Conservation (phyloP, 2,888 invertebrate species). For the Apoda limacodes region DNA sequence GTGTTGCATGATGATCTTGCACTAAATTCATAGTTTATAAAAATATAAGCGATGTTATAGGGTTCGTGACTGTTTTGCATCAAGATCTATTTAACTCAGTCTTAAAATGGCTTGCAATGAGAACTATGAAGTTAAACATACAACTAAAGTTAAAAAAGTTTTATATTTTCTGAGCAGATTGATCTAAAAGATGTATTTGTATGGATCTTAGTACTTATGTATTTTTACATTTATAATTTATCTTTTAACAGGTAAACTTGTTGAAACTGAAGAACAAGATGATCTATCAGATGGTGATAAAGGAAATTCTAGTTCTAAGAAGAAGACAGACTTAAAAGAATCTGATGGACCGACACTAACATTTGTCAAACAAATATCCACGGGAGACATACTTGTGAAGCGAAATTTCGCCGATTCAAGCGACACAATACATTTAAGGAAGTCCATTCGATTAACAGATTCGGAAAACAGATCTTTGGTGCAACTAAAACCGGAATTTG, state of each 20-base stretch:
- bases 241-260: slow-evolving; percentile 63
- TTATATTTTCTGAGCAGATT: no score
- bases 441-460: slow-evolving; percentile 57
- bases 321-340: slow-evolving; percentile 42
- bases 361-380: slow-evolving; percentile 54
- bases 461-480: slow-evolving; percentile 55
- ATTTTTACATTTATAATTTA: slow-evolving; percentile 4
- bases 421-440: slow-evolving; percentile 52
- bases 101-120: no score
- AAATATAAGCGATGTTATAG: no score
- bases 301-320: slow-evolving; percentile 36
- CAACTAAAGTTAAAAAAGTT: no score
- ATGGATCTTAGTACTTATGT: no score
- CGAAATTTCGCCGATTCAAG: slow-evolving; percentile 47
- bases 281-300: slow-evolving; percentile 65
- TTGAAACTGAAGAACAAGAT: slow-evolving; percentile 71
- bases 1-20: no score
- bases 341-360: slow-evolving; percentile 47
- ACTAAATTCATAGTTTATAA: no score
- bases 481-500: slow-evolving; percentile 52
- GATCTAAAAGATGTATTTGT: no score
- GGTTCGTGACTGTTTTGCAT: no score
- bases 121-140: no score
- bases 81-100: no score
- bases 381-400: slow-evolving; percentile 55